A percentile compares a stretch with the other conserved stretches of the same genome.
Conservation (phyloP, 2,888 invertebrate genomes). For the Listrodromus nycthemerus region DNA sequence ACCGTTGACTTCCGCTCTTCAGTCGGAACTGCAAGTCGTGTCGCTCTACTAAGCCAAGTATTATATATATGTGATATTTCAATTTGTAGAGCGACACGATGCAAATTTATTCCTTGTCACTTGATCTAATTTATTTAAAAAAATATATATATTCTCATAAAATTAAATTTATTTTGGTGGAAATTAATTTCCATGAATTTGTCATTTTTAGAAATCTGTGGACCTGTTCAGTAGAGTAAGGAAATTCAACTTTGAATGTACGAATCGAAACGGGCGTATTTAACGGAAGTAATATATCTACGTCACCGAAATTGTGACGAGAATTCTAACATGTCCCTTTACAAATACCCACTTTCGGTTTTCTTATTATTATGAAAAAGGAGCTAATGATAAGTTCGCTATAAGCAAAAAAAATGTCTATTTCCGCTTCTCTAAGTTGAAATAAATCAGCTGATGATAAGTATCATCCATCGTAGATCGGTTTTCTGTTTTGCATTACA, state of each 20-base stretch:
- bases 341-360: not conserved
- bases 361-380: not conserved
- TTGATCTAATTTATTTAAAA: too few relatives aligned
- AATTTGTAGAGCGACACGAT: too few relatives aligned
- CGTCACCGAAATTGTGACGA: not conserved
- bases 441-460: not conserved
- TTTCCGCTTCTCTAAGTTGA: not conserved
- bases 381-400: not conserved
- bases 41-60: not conserved
- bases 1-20: conserved; percentile 27
- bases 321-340: not conserved
- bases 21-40: not conserved
- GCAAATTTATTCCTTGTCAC: too few relatives aligned
- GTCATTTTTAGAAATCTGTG: too few relatives aligned
- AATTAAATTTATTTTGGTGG: too few relatives aligned
- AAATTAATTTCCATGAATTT: too few relatives aligned
- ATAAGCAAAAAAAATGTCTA: not conserved
- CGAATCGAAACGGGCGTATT: too few relatives aligned
- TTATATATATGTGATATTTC: not conserved
- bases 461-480: not conserved
- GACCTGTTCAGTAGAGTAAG: too few relatives aligned
- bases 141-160: too few relatives aligned
- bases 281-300: not conserved
- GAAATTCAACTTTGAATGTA: too few relatives aligned
- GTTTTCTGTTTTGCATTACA: too few relatives aligned